phyloP scores from a whole-genome alignment of 2,797 vertebrate genomes.

The Spinibarbus caldwelli region DNA sequence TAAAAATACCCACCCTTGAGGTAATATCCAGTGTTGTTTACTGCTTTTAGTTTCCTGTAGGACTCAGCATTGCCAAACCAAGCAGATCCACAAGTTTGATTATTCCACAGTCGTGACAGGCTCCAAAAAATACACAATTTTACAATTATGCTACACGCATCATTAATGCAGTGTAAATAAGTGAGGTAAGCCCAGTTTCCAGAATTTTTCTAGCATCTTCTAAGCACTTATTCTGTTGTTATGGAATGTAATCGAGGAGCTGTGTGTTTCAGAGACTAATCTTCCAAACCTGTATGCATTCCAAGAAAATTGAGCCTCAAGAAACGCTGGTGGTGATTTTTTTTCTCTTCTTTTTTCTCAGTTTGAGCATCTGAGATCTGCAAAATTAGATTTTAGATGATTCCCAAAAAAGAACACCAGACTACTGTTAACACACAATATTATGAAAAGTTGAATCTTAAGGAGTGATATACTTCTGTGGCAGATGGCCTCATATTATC shows the following conservation, averaged over 20 bases:
- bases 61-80: conserved; percentile 37
- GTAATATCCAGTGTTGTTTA: conserved; percentile 69
- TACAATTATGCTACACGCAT: conserved; percentile 17
- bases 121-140: conserved; percentile 46
- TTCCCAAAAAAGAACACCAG: conserved; percentile 40
- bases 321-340: conserved; percentile 41
- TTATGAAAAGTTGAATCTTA: conserved; percentile 54
- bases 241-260: conserved; percentile 29
- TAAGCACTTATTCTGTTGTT: conserved; percentile 6
- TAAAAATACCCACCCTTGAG: conserved; percentile 57
- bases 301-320: conserved; percentile 55
- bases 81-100: conserved; percentile 22
- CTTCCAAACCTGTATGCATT: conserved; percentile 30
- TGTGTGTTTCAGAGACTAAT: conserved; percentile 35
- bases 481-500: not conserved
- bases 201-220: not conserved
- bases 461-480: not conserved
- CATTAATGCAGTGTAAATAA: not conserved
- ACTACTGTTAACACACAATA: conserved; percentile 53
- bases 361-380: conserved; percentile 48
- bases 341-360: not conserved
- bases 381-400: conserved; percentile 55
- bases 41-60: conserved; percentile 65
- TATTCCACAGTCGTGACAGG: not conserved
- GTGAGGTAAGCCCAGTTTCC: not conserved